These are phyloP conservation scores for Idaea biselata DNA, from an alignment of 2,888 invertebrate species.

Conservation along the genomic window DNA sequence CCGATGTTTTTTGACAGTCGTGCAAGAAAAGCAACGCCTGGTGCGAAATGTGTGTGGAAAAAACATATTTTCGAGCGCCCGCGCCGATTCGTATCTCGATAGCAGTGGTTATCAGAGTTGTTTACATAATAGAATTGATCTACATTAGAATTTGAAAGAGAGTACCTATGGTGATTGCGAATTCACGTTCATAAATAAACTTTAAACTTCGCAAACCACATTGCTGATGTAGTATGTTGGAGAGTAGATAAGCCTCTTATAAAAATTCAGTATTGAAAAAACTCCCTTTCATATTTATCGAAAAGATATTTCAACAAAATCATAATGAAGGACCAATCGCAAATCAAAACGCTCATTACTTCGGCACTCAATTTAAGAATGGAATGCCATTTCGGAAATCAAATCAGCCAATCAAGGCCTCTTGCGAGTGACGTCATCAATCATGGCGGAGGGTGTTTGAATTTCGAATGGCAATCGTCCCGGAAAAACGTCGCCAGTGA, in stretches of 20 bases:
- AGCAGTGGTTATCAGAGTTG: too few relatives aligned
- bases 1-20: too few relatives aligned
- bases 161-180: not conserved
- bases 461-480: slow-evolving; percentile 33
- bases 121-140: too few relatives aligned
- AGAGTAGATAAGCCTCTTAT: too few relatives aligned
- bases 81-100: too few relatives aligned
- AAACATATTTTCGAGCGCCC: too few relatives aligned
- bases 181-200: too few relatives aligned
- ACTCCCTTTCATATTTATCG: not conserved
- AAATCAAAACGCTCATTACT: slow-evolving; percentile 46
- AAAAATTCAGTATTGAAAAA: not conserved
- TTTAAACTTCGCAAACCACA: too few relatives aligned
- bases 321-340: slow-evolving; percentile 16
- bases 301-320: slow-evolving; percentile 3
- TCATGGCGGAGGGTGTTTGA: slow-evolving; percentile 43
- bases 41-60: too few relatives aligned
- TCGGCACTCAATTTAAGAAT: slow-evolving; percentile 45
- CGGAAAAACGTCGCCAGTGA: slow-evolving; percentile 14
- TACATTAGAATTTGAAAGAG: too few relatives aligned
- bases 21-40: too few relatives aligned
- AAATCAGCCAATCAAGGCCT: slow-evolving; percentile 61
- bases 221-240: too few relatives aligned
- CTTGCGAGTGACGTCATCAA: slow-evolving; percentile 55
- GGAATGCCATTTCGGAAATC: slow-evolving; percentile 50